Evolutionary conservation across 2,888 invertebrate species (phyloP), one percentile per base, ranked within the genome.

Genomic region (Ectemnius continuus): DNA sequence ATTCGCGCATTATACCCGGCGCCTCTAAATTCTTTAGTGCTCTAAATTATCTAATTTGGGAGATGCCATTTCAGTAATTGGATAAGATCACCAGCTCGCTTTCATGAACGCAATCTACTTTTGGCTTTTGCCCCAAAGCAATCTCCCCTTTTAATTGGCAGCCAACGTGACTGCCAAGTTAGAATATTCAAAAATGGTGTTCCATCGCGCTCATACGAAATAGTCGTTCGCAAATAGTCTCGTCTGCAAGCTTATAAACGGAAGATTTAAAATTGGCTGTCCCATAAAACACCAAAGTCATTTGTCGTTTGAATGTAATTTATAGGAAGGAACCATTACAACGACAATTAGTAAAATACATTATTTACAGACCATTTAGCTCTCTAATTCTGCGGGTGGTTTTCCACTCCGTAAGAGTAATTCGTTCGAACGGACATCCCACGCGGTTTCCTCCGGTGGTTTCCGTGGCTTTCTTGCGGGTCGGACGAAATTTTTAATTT

Each of bases 11-110:
- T 62, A 70, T 74, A 56, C 67, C 11, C 8, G 8, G 36, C 36
- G 36, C 1, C 5, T 36, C 36, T 6, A 11, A 6, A 36, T 8
- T 36, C 23, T 13, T 11, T 23, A 23, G 3, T 23, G 23, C 3
- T 23, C 23, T 23, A 23, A 23, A 23, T 3, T 23, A 23, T 0
- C 56, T 67, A 72, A 71, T 62, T 65, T 60, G 36, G 48, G 69
- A 59, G 45, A 71, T 68, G 66, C 64, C 45, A 46, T 36, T 58
- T 60, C 62, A 61, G 46, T 77, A 77, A 77, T 77, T 77, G 77
- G 77, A 67, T 63, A 65, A 61, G 28, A 52, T n/a, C 36, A 16
- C 36, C 36, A 14, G 13, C 47, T 11, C n/a, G 13, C 13, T 47
- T 47, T 47, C n/a, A 47, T 47, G 47, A 23, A 23, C 23, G 23